Evolutionary conservation across 1,140 invertebrate genomes (phyloP).

Genomic region (Caenorhabditis inopinata): DNA sequence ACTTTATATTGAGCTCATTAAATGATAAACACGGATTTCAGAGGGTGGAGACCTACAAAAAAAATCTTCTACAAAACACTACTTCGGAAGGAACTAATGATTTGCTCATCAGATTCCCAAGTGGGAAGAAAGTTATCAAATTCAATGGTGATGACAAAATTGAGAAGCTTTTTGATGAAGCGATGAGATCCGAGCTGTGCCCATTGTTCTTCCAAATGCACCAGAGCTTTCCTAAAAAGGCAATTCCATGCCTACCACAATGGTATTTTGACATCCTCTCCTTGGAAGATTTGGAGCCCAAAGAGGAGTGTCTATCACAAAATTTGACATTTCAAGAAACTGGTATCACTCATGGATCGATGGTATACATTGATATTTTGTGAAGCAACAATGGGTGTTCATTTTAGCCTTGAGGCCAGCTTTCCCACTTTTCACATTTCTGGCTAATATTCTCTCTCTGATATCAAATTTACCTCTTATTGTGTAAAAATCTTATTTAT

Average conservation of each 20-base stretch:
- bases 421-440: too few relatives aligned
- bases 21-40: too few relatives aligned
- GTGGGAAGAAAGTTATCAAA: constrained; percentile 1
- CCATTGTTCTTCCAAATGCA: constrained; percentile 15
- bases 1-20: too few relatives aligned
- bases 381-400: background rate
- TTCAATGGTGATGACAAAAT: background rate
- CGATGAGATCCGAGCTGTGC: background rate
- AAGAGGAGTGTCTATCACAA: background rate
- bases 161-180: background rate
- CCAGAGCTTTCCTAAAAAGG: background rate
- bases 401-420: background rate
- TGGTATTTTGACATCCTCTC: background rate
- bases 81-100: background rate
- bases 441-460: too few relatives aligned
- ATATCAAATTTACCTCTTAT: too few relatives aligned
- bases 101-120: constrained; percentile 19
- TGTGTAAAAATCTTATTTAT: too few relatives aligned
- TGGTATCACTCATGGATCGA: constrained; percentile 7
- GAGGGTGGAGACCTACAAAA: background rate
- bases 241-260: background rate
- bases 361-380: constrained; percentile 6
- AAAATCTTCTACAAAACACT: background rate
- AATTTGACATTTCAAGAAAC: background rate
- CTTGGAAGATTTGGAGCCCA: background rate